These are phyloP conservation scores for Pardosa pseudoannulata DNA, from an alignment of 2,888 invertebrate genomes.

Conservation along the genomic window DNA sequence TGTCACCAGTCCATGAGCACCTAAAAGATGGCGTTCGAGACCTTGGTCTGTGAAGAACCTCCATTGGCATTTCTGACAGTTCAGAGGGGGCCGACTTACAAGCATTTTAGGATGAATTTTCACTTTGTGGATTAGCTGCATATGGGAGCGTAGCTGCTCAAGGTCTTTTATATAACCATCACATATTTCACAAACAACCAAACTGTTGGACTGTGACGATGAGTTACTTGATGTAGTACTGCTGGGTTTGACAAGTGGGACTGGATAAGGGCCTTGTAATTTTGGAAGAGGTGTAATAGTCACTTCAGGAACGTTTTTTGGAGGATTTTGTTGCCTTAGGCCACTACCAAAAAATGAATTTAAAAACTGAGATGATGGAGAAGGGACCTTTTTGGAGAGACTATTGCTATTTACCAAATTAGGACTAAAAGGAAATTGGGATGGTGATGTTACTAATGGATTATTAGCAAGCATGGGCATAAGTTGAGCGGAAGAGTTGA, in stretches of 20 bases:
- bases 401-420: constrained; percentile 16
- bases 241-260: constrained; percentile 33
- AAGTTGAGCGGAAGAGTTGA: constrained; percentile 37
- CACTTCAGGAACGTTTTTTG: constrained; percentile 21
- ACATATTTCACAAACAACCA: constrained; percentile 97
- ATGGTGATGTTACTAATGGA: constrained; percentile 43
- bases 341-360: constrained; percentile 27
- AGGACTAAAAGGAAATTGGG: constrained; percentile 47
- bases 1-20: constrained; percentile 95
- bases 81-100: constrained; percentile 93
- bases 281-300: constrained; percentile 54
- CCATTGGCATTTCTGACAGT: constrained; percentile 97
- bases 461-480: constrained; percentile 56
- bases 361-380: constrained; percentile 9
- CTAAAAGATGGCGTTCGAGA: constrained; percentile 93
- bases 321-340: constrained; percentile 24
- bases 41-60: constrained; percentile 98
- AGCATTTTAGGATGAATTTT: constrained; percentile 98
- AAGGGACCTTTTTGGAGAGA: constrained; percentile 24
- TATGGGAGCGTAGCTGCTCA: constrained; percentile 94
- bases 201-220: constrained; percentile 13
- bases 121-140: constrained; percentile 97
- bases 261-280: constrained; percentile 61
- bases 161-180: constrained; percentile 97
- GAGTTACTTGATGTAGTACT: not conserved